These are phyloP conservation scores for Phrynocephalus versicolor DNA, from an alignment of 2,113 vertebrate genomes.

Conservation along the genomic window DNA sequence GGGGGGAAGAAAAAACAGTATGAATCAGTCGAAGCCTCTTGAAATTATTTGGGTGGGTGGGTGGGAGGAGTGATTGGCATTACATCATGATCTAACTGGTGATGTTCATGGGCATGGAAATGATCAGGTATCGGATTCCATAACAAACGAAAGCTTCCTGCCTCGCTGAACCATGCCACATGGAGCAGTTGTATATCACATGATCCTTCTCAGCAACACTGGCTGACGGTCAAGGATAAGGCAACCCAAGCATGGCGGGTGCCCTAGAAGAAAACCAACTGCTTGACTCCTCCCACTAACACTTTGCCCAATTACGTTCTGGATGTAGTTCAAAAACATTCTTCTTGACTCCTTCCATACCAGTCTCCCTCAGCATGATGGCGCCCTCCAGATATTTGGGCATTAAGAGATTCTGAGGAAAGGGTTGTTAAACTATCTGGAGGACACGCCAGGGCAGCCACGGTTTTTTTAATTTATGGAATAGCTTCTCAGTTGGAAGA, in stretches of 20 bases:
- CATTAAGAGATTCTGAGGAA: background rate
- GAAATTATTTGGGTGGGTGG: background rate
- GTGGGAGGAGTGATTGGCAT: background rate
- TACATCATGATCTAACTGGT: background rate
- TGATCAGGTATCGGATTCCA: background rate
- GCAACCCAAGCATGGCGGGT: background rate
- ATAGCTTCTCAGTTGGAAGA: background rate
- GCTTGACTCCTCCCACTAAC: background rate
- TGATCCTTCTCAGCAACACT: background rate
- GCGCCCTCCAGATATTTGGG: background rate
- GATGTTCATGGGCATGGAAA: background rate
- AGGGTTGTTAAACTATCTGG: background rate
- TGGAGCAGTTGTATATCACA: background rate
- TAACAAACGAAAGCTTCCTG: background rate
- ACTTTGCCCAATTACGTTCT: background rate
- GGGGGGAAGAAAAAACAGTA: constrained; percentile 45
- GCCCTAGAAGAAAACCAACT: background rate
- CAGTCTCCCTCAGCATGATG: too few relatives aligned
- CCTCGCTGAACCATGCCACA: background rate
- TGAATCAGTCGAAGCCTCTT: background rate
- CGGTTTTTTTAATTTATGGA: background rate
- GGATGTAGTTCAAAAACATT: background rate
- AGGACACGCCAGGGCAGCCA: background rate
- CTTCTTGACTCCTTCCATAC: background rate
- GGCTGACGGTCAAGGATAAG: background rate